Percentiles rank a stretch among this genome's conserved stretches.
Evolutionary conservation across 2,797 vertebrate genomes (phyloP).

Genomic region (Lithobates sylvaticus): DNA sequence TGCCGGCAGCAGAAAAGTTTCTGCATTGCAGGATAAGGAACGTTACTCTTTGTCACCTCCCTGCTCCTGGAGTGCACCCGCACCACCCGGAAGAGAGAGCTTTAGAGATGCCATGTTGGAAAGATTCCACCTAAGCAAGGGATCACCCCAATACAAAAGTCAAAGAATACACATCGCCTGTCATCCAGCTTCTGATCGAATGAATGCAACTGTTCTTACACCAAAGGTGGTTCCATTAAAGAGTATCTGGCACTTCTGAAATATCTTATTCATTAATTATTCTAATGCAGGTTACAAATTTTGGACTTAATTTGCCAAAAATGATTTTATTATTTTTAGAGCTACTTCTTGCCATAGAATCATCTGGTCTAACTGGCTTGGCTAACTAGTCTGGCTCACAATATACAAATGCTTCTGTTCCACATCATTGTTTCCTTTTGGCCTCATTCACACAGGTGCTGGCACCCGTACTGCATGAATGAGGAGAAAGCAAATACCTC

Average conservation of each 20-base stretch:
- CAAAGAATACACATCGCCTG: conserved; percentile 68
- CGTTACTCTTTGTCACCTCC: conserved; percentile 73
- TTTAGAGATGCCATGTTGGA: conserved; percentile 76
- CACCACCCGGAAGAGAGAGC: conserved; percentile 75
- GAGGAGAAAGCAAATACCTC: too few species aligned
- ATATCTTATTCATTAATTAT: background rate
- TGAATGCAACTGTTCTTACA: conserved; percentile 72
- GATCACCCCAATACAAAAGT: conserved; percentile 71
- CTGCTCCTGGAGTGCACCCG: conserved; percentile 85
- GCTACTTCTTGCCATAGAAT: too few species aligned
- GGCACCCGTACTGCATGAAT: too few species aligned
- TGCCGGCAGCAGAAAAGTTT: conserved; percentile 67
- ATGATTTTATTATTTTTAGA: too few species aligned
- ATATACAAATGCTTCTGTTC: too few species aligned
- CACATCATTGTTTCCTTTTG: too few species aligned
- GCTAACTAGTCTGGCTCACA: too few species aligned
- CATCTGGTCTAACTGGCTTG: too few species aligned
- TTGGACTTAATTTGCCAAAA: too few species aligned
- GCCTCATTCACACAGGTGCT: too few species aligned
- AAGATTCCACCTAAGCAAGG: conserved; percentile 71
- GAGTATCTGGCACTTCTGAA: background rate
- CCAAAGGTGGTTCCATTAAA: conserved; percentile 16
- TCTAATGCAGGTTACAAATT: too few species aligned
- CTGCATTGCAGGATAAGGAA: conserved; percentile 68
- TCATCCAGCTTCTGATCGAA: conserved; percentile 73